Evolutionary conservation across 2,113 vertebrate species (phyloP).

Genomic region (Daboia siamensis): DNA sequence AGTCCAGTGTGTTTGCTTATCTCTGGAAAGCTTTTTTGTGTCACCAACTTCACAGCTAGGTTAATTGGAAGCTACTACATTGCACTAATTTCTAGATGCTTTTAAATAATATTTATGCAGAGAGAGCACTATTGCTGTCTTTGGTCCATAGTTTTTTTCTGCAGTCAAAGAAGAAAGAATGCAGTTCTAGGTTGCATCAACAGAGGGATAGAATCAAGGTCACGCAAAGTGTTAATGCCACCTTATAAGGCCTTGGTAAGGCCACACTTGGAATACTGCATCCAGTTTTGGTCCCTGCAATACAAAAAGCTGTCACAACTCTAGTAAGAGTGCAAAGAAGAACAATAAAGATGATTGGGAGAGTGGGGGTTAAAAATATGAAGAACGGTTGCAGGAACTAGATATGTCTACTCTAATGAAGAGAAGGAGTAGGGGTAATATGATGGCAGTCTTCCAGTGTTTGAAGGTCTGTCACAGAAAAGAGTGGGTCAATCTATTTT

Average conservation of each 20-base stretch:
- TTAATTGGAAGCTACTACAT: not conserved
- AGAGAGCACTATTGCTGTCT: not conserved
- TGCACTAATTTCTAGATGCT: not conserved
- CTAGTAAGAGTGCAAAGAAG: too few relatives aligned
- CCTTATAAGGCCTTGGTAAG: not conserved
- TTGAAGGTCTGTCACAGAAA: too few relatives aligned
- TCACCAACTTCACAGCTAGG: not conserved
- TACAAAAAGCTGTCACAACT: too few relatives aligned
- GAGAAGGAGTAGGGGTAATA: too few relatives aligned
- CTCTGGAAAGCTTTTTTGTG: not conserved
- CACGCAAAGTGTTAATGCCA: not conserved
- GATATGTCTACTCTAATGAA: too few relatives aligned
- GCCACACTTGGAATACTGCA: not conserved
- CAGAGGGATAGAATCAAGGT: not conserved
- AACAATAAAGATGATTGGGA: too few relatives aligned
- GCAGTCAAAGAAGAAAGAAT: not conserved
- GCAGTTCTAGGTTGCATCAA: not conserved
- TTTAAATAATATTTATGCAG: not conserved
- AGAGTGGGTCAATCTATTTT: too few relatives aligned
- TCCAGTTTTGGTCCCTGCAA: not conserved
- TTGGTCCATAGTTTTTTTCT: not conserved
- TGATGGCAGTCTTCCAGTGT: too few relatives aligned
- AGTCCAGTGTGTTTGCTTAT: not conserved
- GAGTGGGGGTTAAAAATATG: too few relatives aligned
- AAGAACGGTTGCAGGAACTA: too few relatives aligned